Conservation (phyloP, 2,113 vertebrate species). For the Pantherophis guttatus region DNA sequence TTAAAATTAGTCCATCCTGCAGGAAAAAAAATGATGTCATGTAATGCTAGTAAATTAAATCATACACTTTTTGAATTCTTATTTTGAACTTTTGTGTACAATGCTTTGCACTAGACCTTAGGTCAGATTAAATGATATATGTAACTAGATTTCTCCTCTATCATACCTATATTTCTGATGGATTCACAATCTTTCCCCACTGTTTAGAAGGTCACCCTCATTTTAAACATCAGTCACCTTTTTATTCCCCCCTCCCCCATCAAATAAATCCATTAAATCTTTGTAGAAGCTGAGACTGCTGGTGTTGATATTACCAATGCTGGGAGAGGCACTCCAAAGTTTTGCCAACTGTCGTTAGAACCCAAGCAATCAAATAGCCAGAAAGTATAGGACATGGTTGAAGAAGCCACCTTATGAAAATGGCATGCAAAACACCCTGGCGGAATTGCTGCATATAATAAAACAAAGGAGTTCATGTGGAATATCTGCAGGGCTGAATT, state of each 20-base stretch:
- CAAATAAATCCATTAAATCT: not conserved
- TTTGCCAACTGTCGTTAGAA: not conserved
- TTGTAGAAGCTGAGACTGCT: not conserved
- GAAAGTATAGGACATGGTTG: not conserved
- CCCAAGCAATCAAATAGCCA: not conserved
- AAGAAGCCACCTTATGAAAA: not conserved
- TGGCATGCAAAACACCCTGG: not conserved
- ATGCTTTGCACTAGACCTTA: not conserved
- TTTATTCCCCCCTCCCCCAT: not conserved
- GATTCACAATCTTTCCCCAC: not conserved
- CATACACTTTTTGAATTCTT: not conserved
- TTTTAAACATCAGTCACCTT: not conserved
- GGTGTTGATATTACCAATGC: not conserved
- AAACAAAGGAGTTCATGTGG: not conserved
- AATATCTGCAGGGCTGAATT: not conserved
- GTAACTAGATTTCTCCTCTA: not conserved
- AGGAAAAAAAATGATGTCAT: not conserved
- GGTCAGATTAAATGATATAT: not conserved
- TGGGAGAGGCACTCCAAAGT: not conserved
- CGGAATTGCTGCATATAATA: not conserved
- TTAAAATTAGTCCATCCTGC: not conserved
- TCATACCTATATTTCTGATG: not conserved
- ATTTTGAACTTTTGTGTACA: not conserved
- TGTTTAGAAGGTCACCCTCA: not conserved
- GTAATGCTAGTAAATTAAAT: not conserved